These are phyloP conservation scores for Dipus sagitta DNA, from an alignment of 2,797 vertebrate genomes.

Conservation along the genomic window DNA sequence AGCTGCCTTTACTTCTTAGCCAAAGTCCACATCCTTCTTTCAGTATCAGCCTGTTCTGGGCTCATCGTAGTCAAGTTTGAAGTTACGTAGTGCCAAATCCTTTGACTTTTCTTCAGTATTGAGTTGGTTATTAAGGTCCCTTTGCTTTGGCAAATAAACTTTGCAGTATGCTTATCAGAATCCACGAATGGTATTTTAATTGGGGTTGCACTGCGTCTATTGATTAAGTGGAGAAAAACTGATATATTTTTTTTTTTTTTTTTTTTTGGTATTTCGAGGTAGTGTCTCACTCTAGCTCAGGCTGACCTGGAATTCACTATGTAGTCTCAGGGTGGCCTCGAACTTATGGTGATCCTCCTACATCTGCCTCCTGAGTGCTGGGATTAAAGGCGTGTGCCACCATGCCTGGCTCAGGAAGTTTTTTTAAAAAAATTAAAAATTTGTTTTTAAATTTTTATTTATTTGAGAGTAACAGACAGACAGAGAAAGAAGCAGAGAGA, in stretches of 20 bases:
- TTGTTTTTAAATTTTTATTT: too few species aligned
- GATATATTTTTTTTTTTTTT: not conserved
- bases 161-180: not conserved
- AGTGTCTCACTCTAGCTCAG: too few species aligned
- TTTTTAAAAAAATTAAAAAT: too few species aligned
- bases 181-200: not conserved
- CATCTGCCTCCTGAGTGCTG: too few species aligned
- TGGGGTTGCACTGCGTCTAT: not conserved
- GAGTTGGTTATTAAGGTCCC: too few species aligned
- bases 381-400: too few species aligned
- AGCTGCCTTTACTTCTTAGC: not conserved
- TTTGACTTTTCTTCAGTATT: not conserved
- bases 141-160: not conserved
- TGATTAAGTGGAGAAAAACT: not conserved
- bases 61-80: not conserved
- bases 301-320: too few species aligned
- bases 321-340: too few species aligned
- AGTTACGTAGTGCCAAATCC: not conserved
- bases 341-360: too few species aligned
- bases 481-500: too few species aligned
- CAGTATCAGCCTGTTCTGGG: not conserved
- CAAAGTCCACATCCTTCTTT: not conserved
- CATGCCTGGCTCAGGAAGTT: too few species aligned
- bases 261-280: not conserved
- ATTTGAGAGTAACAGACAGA: too few species aligned